Evolutionary conservation across 2,888 invertebrate species (phyloP), one percentile per base, ranked within the genome.

Genomic region (Mesorhabditis sp.): DNA sequence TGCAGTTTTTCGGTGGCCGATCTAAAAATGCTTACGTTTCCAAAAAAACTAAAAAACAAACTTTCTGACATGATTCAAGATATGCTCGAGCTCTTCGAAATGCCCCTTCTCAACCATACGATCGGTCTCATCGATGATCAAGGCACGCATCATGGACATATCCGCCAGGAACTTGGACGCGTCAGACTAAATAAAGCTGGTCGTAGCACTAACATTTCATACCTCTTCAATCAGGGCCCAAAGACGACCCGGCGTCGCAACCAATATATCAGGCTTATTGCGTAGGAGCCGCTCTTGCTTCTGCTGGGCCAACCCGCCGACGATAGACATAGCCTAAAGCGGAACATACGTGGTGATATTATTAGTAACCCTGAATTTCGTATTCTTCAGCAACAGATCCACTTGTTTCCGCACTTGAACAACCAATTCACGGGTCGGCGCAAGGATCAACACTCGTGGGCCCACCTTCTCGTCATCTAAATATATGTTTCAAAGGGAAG

Each of bases 61-160:
- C n/a, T 6, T 50, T 10, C n/a, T 10, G n/a, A 50, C n/a, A 50
- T 91, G 88, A 76, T 92, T 92, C 4, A 98, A 86, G 61, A 98
- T 87, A 13, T 91, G 90, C 42, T 92, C 90, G 3, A 98, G 86
- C 87, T 99, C 97, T 76, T 92, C 91, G 86, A 97, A 98, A 86
- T 98, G 97, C 0, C 94, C 94, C 86, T 77, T 91, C 91, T 98
- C 97, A 15, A 97, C 88, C 97, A 99, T 97, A 72, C 98, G 90
- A 87, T 99, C 98, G 0, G 97, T 96, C 89, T 99, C 98, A 87
- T 99, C 98, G 78, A 97, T 93, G 0, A 94, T 95, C 74, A 98
- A 88, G 87, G 91, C 93, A 6, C 80, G 76, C 5, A 88, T 77
- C 13, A 78, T 73, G 4, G 81, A 79, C 69, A 88, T 79, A 70